Evolutionary conservation across 2,888 invertebrate genomes (phyloP).

Genomic region (Andrena hattorfiana): DNA sequence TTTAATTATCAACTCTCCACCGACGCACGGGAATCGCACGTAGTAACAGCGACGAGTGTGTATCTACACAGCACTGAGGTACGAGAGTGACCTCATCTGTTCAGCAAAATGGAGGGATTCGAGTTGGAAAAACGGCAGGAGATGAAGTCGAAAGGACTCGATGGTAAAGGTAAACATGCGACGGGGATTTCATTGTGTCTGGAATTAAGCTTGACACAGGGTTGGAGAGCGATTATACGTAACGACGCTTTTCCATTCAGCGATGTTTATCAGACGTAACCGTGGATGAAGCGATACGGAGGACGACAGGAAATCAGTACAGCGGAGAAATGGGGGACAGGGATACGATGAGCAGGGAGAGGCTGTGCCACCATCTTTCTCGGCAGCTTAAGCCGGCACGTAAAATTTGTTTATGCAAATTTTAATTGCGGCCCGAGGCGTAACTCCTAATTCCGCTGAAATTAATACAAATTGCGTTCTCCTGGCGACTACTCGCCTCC

Average conservation of each 20-base stretch:
- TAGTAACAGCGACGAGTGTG: background rate
- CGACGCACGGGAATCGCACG: background rate
- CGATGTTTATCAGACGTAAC: background rate
- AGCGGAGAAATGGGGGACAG: constrained; percentile 1
- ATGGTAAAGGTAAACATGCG: background rate
- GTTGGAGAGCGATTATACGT: background rate
- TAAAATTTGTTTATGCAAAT: constrained; percentile 80
- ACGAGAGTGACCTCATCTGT: background rate
- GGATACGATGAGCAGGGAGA: background rate
- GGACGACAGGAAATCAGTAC: background rate
- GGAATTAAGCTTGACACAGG: background rate
- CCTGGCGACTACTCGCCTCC: constrained; percentile 52
- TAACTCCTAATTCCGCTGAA: constrained; percentile 78
- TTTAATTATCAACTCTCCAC: constrained; percentile 17
- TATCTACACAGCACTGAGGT: background rate
- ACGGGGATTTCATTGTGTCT: background rate
- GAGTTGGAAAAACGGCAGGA: too few species aligned
- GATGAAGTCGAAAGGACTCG: background rate
- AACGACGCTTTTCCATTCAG: constrained; percentile 7
- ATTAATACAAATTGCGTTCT: constrained; percentile 79
- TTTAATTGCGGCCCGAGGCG: constrained; percentile 76
- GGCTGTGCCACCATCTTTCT: constrained; percentile 46
- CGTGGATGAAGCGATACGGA: background rate
- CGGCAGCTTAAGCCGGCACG: constrained; percentile 61
- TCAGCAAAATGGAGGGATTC: too few species aligned